Evolutionary conservation across 2,113 vertebrate genomes (phyloP), one percentile per base, ranked within the genome.

Genomic region (Peromyscus californicus): DNA sequence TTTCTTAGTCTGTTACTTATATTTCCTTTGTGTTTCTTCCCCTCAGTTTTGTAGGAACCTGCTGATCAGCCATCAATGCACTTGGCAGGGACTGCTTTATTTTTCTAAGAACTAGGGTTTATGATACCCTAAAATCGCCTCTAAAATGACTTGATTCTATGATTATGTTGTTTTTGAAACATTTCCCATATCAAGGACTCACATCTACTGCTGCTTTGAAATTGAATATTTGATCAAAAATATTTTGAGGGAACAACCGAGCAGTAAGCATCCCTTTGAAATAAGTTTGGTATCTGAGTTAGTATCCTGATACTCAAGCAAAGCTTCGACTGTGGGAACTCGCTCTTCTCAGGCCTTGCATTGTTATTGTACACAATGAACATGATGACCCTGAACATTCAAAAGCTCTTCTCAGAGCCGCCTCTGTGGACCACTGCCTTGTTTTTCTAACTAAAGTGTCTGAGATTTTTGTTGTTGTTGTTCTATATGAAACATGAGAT

Each of bases 131-230:
- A 80, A 92, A 86, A 96, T 93, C 57, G 87, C 97, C 90, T 89
- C 85, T 82, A 91, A 97, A 97, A 87, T 19, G 94, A 94, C 94
- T 97, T 89, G 84, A 94, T 95, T 80, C 83, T 82, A 79, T 42
- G 74, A 97, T 91, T 79, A 54, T 92, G 36, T 93, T 98, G 91
- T 93, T 95, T 97, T 97, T 97, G 80, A 98, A 97, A 95, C 69
- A n/a, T 70, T 94, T 92, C 88, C 79, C 33, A 1, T 61, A 80
- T 74, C 72, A 65, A 94, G 89, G n/a, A 69, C 67, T 93, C 96
- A 74, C 57, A 96, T 96, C 82, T 76, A 91, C 57, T 12, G 11
- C 96, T 96, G 85, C 90, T 97, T 97, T 98, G 98, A 97, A 98
- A 98, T 57, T 91, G 48, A 95, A 97, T 93, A 96, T 33, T 83